Evolutionary conservation across 2,888 invertebrate species (phyloP), one percentile per base, ranked within the genome.

Genomic region (Clitarchus hookeri): DNA sequence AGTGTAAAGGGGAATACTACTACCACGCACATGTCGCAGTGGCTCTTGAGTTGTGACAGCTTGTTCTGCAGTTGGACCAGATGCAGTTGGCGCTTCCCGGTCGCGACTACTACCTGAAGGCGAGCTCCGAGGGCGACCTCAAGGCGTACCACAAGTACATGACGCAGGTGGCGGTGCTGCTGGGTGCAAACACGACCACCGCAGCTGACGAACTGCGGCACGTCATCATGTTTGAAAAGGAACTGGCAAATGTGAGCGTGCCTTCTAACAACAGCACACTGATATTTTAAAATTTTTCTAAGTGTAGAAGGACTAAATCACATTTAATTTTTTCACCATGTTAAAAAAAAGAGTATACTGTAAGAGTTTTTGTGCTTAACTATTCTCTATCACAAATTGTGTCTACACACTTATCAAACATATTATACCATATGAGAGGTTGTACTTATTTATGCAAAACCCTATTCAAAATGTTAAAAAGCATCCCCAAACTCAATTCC

Each of bases 121-220:
- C 94, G 26, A 95, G 94, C 90, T 95, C 95, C 89, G 94, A 95
- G 89, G 91, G 91, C 53, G 96, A 96, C 89, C 91, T 96, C 88
- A 92, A 93, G 88, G 97, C 97, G 12, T 98, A 98, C 90, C 95
- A 95, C 90, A 94, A 94, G 88, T 96, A 96, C 90, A 97, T 97
- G 97, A 95, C 95, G 16, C 95, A 95, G 90, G 94, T 97, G 3
- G 96, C 97, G 0, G 92, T 94, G 26, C 92, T 97, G 4, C 92
- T 97, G 87, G 97, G 97, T 0, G 97, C 96, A 0, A 93, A 95
- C 90, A 92, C 94, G 0, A 91, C 92, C 9, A 93, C 93, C 0
- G 97, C 97, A 0, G 91, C 92, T 0, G 91, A 92, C 1, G 96
- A 98, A 90, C 93, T 97, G 87, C 91, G 93, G 87, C 92, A 95